Conservation (phyloP, 1,140 invertebrate genomes). For the Ptiloglossa arizonensis region DNA sequence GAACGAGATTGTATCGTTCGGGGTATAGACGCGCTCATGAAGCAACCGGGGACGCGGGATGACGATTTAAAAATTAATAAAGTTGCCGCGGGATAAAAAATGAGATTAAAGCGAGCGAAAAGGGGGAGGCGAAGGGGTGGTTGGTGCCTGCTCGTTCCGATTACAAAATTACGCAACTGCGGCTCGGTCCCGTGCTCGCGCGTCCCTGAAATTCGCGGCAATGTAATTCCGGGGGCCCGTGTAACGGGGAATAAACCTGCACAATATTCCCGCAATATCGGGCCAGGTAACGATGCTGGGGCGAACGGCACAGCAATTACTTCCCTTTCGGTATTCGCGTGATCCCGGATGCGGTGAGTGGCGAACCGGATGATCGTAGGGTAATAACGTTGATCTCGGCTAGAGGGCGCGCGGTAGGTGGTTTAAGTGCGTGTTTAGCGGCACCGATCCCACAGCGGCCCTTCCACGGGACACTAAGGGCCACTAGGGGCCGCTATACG, state of each 20-base stretch:
- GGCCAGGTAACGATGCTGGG: neutral
- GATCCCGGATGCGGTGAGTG: conserved; percentile 46
- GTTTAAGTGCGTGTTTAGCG: conserved; percentile 73
- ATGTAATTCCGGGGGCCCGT: neutral
- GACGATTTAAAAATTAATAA: conserved; percentile 11
- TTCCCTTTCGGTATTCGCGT: conserved; percentile 38
- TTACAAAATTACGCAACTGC: neutral
- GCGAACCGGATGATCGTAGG: conserved; percentile 54
- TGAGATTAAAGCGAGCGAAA: neutral
- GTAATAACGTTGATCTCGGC: conserved; percentile 63
- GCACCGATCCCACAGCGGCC: conserved; percentile 65
- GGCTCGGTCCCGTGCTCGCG: no score
- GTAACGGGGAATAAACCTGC: conserved; percentile 13
- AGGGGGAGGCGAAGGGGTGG: no score
- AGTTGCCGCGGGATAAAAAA: neutral
- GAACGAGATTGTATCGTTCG: neutral
- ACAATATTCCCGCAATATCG: conserved; percentile 10
- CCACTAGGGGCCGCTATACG: conserved; percentile 63
- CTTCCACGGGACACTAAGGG: conserved; percentile 65
- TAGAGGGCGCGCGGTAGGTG: conserved; percentile 51
- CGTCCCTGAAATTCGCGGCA: neutral
- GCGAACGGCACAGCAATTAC: conserved; percentile 36
- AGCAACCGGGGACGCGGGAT: neutral
- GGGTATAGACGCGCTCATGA: neutral
- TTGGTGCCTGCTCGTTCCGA: neutral